Conservation (phyloP, 2,888 invertebrate genomes). For the Archips xylosteana region DNA sequence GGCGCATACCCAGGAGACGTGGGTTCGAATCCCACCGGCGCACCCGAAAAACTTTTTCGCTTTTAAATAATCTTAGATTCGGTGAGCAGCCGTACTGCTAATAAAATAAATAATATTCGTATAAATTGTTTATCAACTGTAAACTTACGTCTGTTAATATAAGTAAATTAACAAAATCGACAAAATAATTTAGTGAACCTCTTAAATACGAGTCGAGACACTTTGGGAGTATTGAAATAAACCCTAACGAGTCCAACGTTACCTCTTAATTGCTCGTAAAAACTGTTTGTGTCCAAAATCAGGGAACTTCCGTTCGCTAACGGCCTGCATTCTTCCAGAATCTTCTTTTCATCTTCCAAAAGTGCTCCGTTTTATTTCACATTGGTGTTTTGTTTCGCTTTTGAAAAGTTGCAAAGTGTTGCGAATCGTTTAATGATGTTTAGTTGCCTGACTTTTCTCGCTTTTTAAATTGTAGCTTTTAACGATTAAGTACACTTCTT, state of each 20-base stretch:
- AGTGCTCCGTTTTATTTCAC: conserved; percentile 34
- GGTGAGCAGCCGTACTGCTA: too few relatives aligned
- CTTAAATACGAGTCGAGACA: background rate
- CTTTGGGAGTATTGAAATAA: conserved; percentile 20
- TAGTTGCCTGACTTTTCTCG: conserved; percentile 11
- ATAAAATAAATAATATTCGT: too few relatives aligned
- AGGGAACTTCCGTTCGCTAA: conserved; percentile 46
- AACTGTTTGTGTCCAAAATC: conserved; percentile 67
- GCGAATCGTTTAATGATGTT: conserved; percentile 33
- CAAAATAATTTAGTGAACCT: too few relatives aligned
- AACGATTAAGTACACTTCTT: background rate
- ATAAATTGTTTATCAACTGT: too few relatives aligned
- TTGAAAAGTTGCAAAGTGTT: conserved; percentile 24
- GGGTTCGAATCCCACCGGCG: too few relatives aligned
- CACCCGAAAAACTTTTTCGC: too few relatives aligned
- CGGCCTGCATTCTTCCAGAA: conserved; percentile 38
- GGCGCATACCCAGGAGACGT: too few relatives aligned
- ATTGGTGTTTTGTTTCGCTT: conserved; percentile 37
- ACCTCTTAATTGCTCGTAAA: conserved; percentile 64
- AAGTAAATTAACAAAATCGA: too few relatives aligned
- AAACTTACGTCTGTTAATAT: too few relatives aligned
- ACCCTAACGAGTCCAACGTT: conserved; percentile 10
- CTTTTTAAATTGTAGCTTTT: background rate
- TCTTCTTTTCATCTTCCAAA: conserved; percentile 42
- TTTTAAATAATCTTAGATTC: too few relatives aligned